These are phyloP conservation scores for Alviniconcha strummeri DNA, from an alignment of 2,888 invertebrate species.

Conservation along the genomic window DNA sequence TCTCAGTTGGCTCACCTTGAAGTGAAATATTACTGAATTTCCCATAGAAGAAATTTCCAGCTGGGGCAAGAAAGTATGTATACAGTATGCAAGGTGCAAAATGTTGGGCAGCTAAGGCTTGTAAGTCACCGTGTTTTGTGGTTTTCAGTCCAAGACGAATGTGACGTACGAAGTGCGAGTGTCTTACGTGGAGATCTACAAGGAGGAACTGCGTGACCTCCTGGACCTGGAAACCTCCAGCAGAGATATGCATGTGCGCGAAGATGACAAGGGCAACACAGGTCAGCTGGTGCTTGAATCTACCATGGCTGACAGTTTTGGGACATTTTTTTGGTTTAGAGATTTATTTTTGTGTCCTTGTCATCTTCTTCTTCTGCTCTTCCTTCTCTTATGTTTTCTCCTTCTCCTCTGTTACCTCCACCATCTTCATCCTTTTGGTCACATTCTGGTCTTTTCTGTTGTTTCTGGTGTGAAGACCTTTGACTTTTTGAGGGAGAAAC, in stretches of 20 bases:
- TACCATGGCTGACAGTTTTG: neutral
- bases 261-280: conserved; percentile 73
- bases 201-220: conserved; percentile 72
- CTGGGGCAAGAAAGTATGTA: too few species aligned
- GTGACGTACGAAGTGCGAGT: conserved; percentile 65
- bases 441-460: too few species aligned
- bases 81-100: too few species aligned
- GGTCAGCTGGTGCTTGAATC: conserved; percentile 44
- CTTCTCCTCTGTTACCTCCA: neutral
- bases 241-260: conserved; percentile 72
- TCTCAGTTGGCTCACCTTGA: too few species aligned
- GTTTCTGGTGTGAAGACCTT: too few species aligned
- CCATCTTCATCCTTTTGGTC: neutral
- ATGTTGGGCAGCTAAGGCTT: too few species aligned
- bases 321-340: neutral
- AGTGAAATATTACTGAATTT: too few species aligned
- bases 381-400: neutral
- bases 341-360: neutral
- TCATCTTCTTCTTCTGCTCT: too few species aligned
- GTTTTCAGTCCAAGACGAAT: conserved; percentile 48
- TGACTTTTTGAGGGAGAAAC: too few species aligned
- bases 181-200: conserved; percentile 73
- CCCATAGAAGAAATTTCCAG: too few species aligned
- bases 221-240: conserved; percentile 66
- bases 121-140: neutral